Evolutionary conservation across 2,113 vertebrate species (phyloP), one percentile per base, ranked within the genome.

Genomic region (Colaptes auratus): DNA sequence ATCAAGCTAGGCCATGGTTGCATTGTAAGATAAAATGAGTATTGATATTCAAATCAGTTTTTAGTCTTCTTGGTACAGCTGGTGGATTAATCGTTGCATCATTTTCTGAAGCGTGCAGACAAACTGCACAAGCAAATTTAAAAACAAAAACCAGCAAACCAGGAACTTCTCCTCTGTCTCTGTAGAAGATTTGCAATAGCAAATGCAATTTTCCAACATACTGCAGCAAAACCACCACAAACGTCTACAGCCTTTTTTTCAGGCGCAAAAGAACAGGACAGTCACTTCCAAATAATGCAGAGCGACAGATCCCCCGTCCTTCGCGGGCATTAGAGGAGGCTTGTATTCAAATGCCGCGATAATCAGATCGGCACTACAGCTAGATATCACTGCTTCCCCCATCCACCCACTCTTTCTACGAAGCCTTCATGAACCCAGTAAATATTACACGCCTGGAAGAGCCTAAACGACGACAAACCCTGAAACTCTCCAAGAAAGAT

Each of bases 31-130:
- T 92, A 95, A 90, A 73, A 80, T 20, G 30, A 39, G 28, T 39
- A 92, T 74, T 92, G 93, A 94, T 69, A 96, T 80, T 67, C 75
- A 92, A 89, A 80, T 90, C 88, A 91, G 63, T 81, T 92, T 92
- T 88, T 80, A 80, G 88, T 96, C 82, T 92, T 93, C 91, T 73
- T 15, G 72, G 81, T 95, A 91, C 93, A 96, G 92, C 95, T 85
- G 87, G 73, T 69, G 88, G 96, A 90, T 96, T 97, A 97, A 98
- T 97, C 86, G 20, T 97, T 98, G 97, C 97, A 98, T 97, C 97
- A 98, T 97, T 97, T 98, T 97, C 93, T 81, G 66, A 94, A 97
- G 94, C 4, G 61, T 96, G 89, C 82, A 63, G 89, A 61, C 76
- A 12, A 78, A 79, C 56, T 13, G 42, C 64, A 86, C 5, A 30